Evolutionary conservation across 2,888 invertebrate genomes (phyloP).

Genomic region (Latheticus oryzae): DNA sequence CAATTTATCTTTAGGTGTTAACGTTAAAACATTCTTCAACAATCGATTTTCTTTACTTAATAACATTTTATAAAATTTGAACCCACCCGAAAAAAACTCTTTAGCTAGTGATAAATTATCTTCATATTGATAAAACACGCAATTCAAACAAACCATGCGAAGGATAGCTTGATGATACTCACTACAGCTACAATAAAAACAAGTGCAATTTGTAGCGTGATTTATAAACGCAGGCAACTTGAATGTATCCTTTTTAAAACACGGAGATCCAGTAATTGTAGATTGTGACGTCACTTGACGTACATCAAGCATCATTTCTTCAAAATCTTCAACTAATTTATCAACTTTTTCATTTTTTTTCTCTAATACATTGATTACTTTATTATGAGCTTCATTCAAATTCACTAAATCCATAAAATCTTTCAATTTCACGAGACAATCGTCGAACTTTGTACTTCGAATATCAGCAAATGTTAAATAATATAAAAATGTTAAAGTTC

Average conservation of each 20-base stretch:
- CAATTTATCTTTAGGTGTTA: not conserved
- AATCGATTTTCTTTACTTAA: not conserved
- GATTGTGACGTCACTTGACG: not conserved
- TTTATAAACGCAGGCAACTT: conserved; percentile 17
- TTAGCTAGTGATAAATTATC: conserved; percentile 6
- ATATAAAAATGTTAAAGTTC: conserved; percentile 14
- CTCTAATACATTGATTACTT: not conserved
- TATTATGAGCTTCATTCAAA: not conserved
- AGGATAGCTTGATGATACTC: conserved; percentile 15
- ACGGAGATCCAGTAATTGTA: conserved; percentile 12
- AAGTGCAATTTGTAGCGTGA: conserved; percentile 22
- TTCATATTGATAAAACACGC: conserved; percentile 5
- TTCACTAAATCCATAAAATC: conserved; percentile 28
- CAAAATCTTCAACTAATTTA: not conserved
- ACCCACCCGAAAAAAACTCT: conserved; percentile 9
- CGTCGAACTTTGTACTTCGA: conserved; percentile 4
- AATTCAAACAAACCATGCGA: conserved; percentile 4
- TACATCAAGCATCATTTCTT: not conserved
- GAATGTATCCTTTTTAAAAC: conserved; percentile 7
- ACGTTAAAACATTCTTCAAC: not conserved
- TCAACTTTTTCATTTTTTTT: no score
- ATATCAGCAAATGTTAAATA: conserved; percentile 31
- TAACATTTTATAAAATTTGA: not conserved
- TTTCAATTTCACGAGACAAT: conserved; percentile 26
- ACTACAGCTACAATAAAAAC: conserved; percentile 28